A percentile compares a stretch with the other conserved stretches of the same genome.
These are phyloP conservation scores for Conomelus anceps DNA, from an alignment of 2,888 invertebrate species.

Conservation along the genomic window DNA sequence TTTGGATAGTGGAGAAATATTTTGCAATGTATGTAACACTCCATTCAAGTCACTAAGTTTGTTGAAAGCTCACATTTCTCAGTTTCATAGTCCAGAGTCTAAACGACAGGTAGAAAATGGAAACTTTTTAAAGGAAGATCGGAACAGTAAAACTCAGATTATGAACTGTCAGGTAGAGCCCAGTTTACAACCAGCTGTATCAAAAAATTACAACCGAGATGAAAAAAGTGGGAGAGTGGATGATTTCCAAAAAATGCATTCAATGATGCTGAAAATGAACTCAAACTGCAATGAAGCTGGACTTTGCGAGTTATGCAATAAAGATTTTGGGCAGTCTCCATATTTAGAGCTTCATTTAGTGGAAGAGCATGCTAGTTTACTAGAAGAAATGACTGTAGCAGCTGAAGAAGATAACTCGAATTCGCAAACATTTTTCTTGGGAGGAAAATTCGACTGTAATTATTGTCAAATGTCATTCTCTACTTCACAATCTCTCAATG, in stretches of 20 bases:
- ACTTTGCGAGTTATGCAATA: slow-evolving; percentile 32
- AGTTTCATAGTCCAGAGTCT: background rate
- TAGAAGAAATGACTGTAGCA: slow-evolving; percentile 32
- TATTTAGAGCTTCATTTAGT: slow-evolving; percentile 33
- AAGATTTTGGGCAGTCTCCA: slow-evolving; percentile 30
- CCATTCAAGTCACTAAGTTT: background rate
- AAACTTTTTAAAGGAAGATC: background rate
- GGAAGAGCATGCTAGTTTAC: slow-evolving; percentile 30
- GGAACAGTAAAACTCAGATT: background rate
- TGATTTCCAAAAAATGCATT: slow-evolving; percentile 31
- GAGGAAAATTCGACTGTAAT: slow-evolving; percentile 26
- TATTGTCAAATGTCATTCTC: slow-evolving; percentile 29
- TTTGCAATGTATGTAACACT: slow-evolving; percentile 29
- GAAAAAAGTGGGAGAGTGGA: background rate
- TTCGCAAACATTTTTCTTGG: slow-evolving; percentile 18
- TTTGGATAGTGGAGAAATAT: slow-evolving; percentile 19
- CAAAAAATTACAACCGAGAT: background rate
- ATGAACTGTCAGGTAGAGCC: background rate
- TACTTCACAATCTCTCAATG: slow-evolving; percentile 23
- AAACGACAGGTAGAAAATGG: background rate
- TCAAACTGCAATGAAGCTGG: slow-evolving; percentile 28
- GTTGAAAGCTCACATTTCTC: background rate
- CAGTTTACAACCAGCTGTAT: background rate
- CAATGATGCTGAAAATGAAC: slow-evolving; percentile 31
- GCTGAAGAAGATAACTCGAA: slow-evolving; percentile 31